Evolutionary conservation across 35 echinoderm and acorn worm species (phyloP).

Genomic region (Diadema setosum): DNA sequence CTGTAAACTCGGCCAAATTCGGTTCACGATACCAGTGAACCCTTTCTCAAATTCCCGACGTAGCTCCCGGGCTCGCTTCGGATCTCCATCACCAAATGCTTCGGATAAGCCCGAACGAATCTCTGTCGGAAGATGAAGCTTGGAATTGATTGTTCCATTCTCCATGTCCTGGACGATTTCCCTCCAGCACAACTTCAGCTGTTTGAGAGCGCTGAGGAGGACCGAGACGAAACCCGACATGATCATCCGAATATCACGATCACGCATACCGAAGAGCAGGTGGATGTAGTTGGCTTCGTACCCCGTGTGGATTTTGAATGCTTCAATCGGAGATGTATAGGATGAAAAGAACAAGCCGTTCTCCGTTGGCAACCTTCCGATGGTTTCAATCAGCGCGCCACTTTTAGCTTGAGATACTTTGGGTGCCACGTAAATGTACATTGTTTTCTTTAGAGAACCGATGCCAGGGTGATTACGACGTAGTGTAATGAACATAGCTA

Average conservation of each 20-base stretch:
- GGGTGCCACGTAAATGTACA: background rate
- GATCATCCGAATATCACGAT: background rate
- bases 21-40: slow-evolving; percentile 20
- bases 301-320: slow-evolving; percentile 30
- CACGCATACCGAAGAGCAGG: slow-evolving; percentile 50
- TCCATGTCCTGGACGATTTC: slow-evolving; percentile 13
- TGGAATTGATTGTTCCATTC: background rate
- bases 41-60: slow-evolving; percentile 30
- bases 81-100: background rate
- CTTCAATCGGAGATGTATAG: background rate
- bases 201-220: background rate
- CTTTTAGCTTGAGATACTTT: background rate
- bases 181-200: slow-evolving; percentile 14
- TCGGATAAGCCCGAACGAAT: background rate
- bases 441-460: slow-evolving; percentile 12
- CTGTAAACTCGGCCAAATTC: slow-evolving; percentile 42
- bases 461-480: background rate
- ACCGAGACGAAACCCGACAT: background rate
- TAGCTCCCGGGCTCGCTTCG: slow-evolving; percentile 7
- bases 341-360: background rate
- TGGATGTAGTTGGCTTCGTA: slow-evolving; percentile 67
- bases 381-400: background rate
- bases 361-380: background rate
- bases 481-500: background rate
- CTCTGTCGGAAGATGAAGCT: background rate